These are phyloP conservation scores for Exocentrus adspersus DNA, from an alignment of 2,888 invertebrate genomes.

Conservation along the genomic window DNA sequence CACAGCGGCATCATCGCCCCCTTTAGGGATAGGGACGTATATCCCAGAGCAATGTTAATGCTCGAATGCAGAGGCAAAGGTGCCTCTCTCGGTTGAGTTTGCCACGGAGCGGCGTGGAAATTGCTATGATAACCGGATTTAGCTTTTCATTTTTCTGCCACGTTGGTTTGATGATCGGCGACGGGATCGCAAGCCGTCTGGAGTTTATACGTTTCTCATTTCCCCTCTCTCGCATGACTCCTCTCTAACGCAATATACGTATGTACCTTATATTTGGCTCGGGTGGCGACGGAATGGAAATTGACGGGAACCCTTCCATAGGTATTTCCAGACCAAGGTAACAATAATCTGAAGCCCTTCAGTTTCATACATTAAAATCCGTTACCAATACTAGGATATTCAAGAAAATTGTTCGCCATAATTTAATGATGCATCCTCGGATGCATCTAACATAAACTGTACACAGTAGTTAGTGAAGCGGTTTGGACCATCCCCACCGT, in stretches of 20 bases:
- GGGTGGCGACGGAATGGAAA: background rate
- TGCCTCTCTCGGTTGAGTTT: slow-evolving; percentile 48
- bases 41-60: slow-evolving; percentile 45
- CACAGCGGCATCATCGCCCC: slow-evolving; percentile 1
- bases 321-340: no score
- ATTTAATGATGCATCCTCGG: no score
- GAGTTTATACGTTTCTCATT: slow-evolving; percentile 61
- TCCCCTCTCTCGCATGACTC: slow-evolving; percentile 45
- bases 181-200: slow-evolving; percentile 43
- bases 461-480: no score
- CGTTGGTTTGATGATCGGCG: slow-evolving; percentile 63
- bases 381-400: no score
- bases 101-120: slow-evolving; percentile 59
- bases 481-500: no score
- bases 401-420: no score
- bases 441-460: no score
- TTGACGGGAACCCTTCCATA: no score
- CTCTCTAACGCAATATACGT: slow-evolving; percentile 41
- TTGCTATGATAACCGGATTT: slow-evolving; percentile 67
- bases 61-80: slow-evolving; percentile 51
- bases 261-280: slow-evolving; percentile 27
- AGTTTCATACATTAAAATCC: no score
- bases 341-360: no score
- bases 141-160: slow-evolving; percentile 67
- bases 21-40: slow-evolving; percentile 8